Base-by-base conservation (phyloP, 1,140 invertebrate genomes). In the Platyura marginata region DNA sequence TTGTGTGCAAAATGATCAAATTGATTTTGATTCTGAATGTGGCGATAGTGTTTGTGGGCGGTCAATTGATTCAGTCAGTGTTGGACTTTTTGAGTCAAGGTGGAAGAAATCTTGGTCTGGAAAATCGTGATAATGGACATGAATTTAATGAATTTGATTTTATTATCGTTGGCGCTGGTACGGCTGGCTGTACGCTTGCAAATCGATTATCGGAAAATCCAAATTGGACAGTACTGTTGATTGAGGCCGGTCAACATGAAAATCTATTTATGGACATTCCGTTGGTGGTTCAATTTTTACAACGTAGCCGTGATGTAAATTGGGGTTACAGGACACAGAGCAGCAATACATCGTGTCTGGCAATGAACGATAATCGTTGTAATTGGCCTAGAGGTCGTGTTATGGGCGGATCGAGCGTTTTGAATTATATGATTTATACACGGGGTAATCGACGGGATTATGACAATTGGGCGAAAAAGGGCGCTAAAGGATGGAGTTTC, bases 351-450 rank as follows among this genome's bases (percentile, higher is more conserved):
- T 54, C 56, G 29, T 61, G 59, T 21, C 45, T 61, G 21, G 59
- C 67, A 0, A 66, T 68, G 49, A 63, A 67, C 37, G 65, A 65
- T 19, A 66, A 67, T 45, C 64, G 63, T 21, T 73, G 82, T 53
- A 74, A 78, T 43, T 82, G 72, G 72, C 77, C 81, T 0, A 62
- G 79, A 40, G 80, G 80, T 2, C 84, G 82, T 56, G 78, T 81
- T 0, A 83, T 85, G 0, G 76, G 85, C 11, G 85, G 86, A 1
- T 84, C 79, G 2, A 81, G 79, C 44, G 78, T 79, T 1, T 60
- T 89, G 2, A 89, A 91, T 56, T 86, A 83, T 46, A 84, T 90
- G 85, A 81, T 88, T 9, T 86, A 87, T 50, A 79, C 81, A 3
- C 15, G 90, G 49, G 84, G 87, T 4, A 61, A 81, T 52, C 63